Evolutionary conservation across 2,113 vertebrate species (phyloP).

Genomic region (Ceratotherium simum): DNA sequence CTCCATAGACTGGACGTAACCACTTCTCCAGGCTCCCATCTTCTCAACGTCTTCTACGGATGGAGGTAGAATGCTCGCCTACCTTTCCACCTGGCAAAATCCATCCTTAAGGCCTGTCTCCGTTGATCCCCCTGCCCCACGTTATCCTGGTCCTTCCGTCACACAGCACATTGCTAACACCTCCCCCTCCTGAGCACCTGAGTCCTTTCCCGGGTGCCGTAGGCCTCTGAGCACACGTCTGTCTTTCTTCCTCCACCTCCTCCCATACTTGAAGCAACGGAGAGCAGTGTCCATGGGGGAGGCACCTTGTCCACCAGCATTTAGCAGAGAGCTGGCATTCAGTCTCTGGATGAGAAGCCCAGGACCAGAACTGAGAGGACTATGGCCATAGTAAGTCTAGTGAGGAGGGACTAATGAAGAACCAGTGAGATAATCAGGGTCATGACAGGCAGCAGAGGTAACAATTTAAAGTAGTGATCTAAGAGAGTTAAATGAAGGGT

Average conservation of each 20-base stretch:
- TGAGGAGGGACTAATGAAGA: background rate
- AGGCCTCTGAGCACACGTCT: background rate
- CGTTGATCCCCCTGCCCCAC: background rate
- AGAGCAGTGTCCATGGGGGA: background rate
- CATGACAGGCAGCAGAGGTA: background rate
- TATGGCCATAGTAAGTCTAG: no score
- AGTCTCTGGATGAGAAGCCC: background rate
- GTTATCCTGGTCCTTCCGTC: background rate
- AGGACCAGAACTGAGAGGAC: background rate
- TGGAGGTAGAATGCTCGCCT: background rate
- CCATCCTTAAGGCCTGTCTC: background rate
- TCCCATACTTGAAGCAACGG: background rate
- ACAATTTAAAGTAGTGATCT: no score
- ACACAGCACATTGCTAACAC: fast-evolving
- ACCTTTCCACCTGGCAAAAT: background rate
- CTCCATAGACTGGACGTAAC: background rate
- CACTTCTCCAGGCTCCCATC: background rate
- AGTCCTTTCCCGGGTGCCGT: background rate
- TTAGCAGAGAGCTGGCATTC: background rate
- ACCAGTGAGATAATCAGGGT: background rate
- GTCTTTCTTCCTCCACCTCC: background rate
- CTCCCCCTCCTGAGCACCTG: fast-evolving
- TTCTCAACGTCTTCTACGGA: background rate
- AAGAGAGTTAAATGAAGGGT: background rate
- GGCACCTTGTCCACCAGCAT: background rate